Evolutionary conservation across 2,888 invertebrate species (phyloP).

Genomic region (Cephonodes hylas): DNA sequence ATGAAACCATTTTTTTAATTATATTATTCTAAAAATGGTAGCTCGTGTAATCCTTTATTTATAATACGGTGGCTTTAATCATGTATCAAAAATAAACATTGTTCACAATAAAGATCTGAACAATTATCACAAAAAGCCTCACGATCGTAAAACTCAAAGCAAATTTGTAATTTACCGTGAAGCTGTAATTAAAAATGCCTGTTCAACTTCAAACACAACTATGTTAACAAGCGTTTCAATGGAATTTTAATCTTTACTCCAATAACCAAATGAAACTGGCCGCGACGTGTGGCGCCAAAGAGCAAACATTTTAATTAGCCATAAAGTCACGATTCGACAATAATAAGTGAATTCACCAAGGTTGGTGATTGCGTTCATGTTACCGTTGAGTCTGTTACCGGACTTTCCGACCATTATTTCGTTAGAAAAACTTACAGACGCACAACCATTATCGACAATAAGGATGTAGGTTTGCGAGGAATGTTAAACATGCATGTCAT

Average conservation of each 20-base stretch:
- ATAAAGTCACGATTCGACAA: conserved; percentile 66
- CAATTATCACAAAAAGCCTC: conserved; percentile 28
- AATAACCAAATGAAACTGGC: conserved; percentile 61
- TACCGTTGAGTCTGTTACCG: conserved; percentile 21
- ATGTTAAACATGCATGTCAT: conserved; percentile 10
- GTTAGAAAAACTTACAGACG: conserved; percentile 15
- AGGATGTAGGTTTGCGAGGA: conserved; percentile 11
- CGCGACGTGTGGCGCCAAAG: conserved; percentile 69
- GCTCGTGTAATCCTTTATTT: neutral
- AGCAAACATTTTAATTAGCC: conserved; percentile 70
- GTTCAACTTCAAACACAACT: conserved; percentile 38
- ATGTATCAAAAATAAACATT: conserved; percentile 8
- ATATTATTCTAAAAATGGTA: neutral
- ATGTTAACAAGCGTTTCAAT: conserved; percentile 47
- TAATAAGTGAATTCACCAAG: conserved; percentile 46
- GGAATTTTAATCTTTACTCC: conserved; percentile 53
- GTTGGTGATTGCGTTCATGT: conserved; percentile 26
- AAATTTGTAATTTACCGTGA: conserved; percentile 47
- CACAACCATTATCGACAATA: conserved; percentile 11
- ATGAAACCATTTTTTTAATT: neutral
- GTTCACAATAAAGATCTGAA: conserved; percentile 26
- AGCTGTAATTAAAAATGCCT: conserved; percentile 44
- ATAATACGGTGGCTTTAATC: neutral
- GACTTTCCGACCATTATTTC: conserved; percentile 29
- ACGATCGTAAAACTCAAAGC: conserved; percentile 29